phyloP scores from a whole-genome alignment of 2,113 vertebrate species.

The Climacteris rufus region DNA sequence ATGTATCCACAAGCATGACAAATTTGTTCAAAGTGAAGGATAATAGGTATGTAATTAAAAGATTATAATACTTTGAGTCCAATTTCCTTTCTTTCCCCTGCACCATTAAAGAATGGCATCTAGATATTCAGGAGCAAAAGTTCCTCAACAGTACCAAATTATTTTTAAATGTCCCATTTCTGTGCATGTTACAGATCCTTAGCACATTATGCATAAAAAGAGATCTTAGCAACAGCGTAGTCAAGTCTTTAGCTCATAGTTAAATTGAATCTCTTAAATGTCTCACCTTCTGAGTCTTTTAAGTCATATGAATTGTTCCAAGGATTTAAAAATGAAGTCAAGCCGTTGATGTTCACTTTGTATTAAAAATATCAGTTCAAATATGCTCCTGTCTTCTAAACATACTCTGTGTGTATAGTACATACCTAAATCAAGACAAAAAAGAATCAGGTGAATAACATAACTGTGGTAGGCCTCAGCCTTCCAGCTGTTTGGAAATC shows the following conservation, averaged over 20 bases:
- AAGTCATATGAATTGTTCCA: background rate
- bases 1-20: background rate
- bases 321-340: background rate
- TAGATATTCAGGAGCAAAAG: background rate
- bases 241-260: background rate
- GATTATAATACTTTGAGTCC: background rate
- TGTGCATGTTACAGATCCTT: background rate
- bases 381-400: background rate
- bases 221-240: background rate
- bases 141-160: background rate
- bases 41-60: background rate
- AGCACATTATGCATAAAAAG: background rate
- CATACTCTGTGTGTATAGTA: background rate
- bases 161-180: background rate
- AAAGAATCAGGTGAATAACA: background rate
- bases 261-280: background rate
- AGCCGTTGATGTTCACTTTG: background rate
- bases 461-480: background rate
- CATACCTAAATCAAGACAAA: background rate
- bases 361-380: background rate
- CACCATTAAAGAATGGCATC: background rate
- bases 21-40: background rate
- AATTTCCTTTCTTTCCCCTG: background rate
- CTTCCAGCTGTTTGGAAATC: background rate
- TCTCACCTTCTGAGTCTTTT: background rate